A percentile compares a stretch with the other conserved stretches of the same genome.
These are phyloP conservation scores for Nylanderia fulva DNA, from an alignment of 1,140 invertebrate genomes.

Conservation along the genomic window DNA sequence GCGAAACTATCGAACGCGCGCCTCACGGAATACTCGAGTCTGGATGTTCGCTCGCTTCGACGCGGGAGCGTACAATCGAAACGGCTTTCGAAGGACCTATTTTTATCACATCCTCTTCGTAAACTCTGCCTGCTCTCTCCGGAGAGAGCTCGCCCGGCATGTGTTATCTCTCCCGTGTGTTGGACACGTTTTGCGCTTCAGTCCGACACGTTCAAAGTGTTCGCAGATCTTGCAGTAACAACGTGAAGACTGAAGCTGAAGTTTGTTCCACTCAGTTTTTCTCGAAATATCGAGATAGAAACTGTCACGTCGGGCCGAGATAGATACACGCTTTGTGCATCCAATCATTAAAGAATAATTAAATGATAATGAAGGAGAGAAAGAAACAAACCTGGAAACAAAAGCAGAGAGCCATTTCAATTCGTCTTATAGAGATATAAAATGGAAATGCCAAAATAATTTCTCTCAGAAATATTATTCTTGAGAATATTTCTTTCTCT, in stretches of 20 bases:
- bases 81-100: constrained; percentile 32
- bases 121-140: constrained; percentile 32
- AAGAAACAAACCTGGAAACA: not conserved
- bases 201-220: constrained; percentile 10
- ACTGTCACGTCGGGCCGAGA: not conserved
- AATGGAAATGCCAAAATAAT: no score
- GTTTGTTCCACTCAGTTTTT: not conserved
- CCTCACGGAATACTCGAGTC: not conserved
- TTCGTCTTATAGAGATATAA: no score
- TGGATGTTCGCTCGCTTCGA: not conserved
- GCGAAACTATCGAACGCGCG: not conserved
- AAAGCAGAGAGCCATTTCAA: no score
- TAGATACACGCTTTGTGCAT: not conserved
- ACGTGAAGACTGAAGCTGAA: not conserved
- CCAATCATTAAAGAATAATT: not conserved
- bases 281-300: not conserved
- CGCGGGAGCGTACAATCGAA: not conserved
- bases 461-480: no score
- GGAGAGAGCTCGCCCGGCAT: constrained; percentile 23
- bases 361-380: no score
- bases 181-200: constrained; percentile 17
- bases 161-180: constrained; percentile 49
- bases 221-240: not conserved
- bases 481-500: no score
- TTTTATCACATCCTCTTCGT: constrained; percentile 50